Evolutionary conservation across 2,113 vertebrate genomes (phyloP), one percentile per base, ranked within the genome.

Genomic region (Setophaga kirtlandii): DNA sequence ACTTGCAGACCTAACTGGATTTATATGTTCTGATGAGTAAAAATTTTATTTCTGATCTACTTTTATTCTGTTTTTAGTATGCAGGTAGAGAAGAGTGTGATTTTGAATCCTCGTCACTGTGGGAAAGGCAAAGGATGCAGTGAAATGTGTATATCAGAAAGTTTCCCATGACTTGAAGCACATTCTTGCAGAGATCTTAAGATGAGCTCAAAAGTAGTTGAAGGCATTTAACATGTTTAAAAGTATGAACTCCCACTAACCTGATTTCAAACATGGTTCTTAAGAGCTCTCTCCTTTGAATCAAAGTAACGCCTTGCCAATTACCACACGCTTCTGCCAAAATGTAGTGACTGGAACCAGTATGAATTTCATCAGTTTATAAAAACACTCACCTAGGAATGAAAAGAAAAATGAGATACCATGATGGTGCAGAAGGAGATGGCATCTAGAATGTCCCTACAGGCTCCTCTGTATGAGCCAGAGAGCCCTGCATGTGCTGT

Each of bases 311-410:
- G 25, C 53, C 52, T 82, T 91, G 74, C 39, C 76, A 90, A n/a
- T 92, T 81, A 30, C 60, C 42, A 41, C n/a, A 17, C 47, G 39
- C 68, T 83, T 89, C 89, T 83, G 94, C 83, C 89, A 89, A 90
- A 93, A 70, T n/a, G 60, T 30, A 60, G 47, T 39, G 25, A 39
- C 41, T 90, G 8, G 56, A 74, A 52, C 16, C 50, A 47, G 73
- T 33, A 60, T 16, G 67, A 78, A 83, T 90, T 59, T 93, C 28
- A 62, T 86, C 71, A 70, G 15, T 86, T 93, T 90, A 37, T 87
- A 46, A 46, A 64, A 94, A 44, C 17, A 3, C 21, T 63, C 10
- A 1, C 35, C 52, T 7, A 69, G 50, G 22, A 89, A 30, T 0
- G 0, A 70, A 78, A 63, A 39, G 52, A n/a, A 59, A 58, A 77